phyloP scores from a whole-genome alignment of 2,797 vertebrate genomes.

The Sciurus carolinensis region DNA sequence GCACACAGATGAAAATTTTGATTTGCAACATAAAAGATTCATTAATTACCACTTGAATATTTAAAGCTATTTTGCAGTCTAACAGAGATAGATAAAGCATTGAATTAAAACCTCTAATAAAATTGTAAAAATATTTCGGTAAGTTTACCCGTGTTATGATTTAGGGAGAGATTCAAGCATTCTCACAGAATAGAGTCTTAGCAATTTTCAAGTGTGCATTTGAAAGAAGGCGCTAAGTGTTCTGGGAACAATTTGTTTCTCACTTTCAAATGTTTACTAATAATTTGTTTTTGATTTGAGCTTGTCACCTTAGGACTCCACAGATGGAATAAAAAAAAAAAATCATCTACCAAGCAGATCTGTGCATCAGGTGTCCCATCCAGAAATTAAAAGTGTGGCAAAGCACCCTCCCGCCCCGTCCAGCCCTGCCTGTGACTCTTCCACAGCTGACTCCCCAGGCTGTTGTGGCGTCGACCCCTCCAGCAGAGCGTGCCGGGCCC shows the following conservation, averaged over 20 bases:
- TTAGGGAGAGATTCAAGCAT: constrained; percentile 86
- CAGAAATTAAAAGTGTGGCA: not conserved
- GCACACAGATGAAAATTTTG: constrained; percentile 90
- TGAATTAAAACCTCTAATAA: constrained; percentile 92
- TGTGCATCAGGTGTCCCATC: not conserved
- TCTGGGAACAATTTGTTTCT: constrained; percentile 75
- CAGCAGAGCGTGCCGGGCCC: not conserved
- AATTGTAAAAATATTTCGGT: constrained; percentile 91
- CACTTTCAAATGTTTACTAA: constrained; percentile 84
- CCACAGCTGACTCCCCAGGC: not conserved
- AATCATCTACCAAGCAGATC: not conserved
- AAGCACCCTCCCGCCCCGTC: too few species aligned
- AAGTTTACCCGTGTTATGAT: constrained; percentile 87
- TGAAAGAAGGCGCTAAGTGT: constrained; percentile 70
- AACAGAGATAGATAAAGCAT: constrained; percentile 90
- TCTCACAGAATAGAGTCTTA: constrained; percentile 64
- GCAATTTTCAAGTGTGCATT: constrained; percentile 79
- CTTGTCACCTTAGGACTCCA: constrained; percentile 13
- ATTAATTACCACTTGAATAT: constrained; percentile 93
- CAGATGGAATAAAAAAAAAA: not conserved
- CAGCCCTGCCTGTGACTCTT: not conserved
- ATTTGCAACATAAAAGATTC: constrained; percentile 92
- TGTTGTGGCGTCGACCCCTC: not conserved
- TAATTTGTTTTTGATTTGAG: constrained; percentile 78
- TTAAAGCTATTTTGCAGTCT: constrained; percentile 91